Conservation (phyloP, 2,888 invertebrate genomes). For the Colostygia pectinataria region DNA sequence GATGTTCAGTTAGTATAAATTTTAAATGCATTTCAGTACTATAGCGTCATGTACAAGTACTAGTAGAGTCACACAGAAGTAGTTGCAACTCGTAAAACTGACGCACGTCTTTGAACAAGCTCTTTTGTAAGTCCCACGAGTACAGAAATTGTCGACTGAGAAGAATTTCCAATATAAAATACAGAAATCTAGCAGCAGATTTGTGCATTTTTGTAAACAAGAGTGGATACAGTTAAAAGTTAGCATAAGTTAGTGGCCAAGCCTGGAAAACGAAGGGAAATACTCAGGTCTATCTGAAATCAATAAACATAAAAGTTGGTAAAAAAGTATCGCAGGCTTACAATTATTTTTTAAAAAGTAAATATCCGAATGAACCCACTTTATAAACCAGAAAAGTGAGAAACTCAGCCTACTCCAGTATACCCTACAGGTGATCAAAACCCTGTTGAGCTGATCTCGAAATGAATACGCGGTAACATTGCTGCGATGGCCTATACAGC, state of each 20-base stretch:
- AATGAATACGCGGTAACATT: constrained; percentile 44
- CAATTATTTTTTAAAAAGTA: not conserved
- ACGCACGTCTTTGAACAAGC: constrained; percentile 47
- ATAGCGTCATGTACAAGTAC: not conserved
- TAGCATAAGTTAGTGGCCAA: too few relatives aligned
- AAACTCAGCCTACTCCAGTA: not conserved
- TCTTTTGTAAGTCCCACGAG: constrained; percentile 51
- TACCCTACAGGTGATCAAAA: constrained; percentile 33
- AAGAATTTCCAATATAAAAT: constrained; percentile 33
- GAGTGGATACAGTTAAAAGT: not conserved
- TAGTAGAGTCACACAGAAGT: constrained; percentile 8
- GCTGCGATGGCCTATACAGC: constrained; percentile 38
- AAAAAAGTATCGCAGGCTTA: not conserved
- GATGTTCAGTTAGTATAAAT: too few relatives aligned
- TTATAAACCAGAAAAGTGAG: constrained; percentile 2
- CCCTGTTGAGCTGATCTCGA: constrained; percentile 39
- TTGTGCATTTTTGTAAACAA: not conserved
- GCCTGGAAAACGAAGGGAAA: too few relatives aligned
- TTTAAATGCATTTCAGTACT: not conserved
- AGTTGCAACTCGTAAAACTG: constrained; percentile 36
- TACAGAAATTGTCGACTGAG: constrained; percentile 40
- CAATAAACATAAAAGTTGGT: too few relatives aligned
- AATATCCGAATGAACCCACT: not conserved
- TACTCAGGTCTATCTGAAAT: too few relatives aligned
- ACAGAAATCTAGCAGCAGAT: not conserved